Evolutionary conservation across 2,797 vertebrate species (phyloP).

Genomic region (Thamnophis elegans): DNA sequence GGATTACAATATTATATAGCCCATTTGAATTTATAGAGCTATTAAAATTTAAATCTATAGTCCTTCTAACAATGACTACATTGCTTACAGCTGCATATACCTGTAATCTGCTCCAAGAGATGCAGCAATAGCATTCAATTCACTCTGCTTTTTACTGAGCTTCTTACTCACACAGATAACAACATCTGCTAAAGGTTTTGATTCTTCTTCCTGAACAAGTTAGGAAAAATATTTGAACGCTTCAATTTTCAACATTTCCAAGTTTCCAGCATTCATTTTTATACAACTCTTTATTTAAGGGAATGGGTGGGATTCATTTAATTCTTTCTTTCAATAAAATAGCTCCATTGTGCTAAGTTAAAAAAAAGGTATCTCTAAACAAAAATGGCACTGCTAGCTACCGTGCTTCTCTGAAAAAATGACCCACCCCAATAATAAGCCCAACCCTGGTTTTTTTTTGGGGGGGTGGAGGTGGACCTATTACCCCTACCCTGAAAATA

Average conservation of each 20-base stretch:
- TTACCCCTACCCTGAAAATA: too few species aligned
- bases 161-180: conserved; percentile 95
- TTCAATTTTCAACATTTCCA: background rate
- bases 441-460: too few species aligned
- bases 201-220: conserved; percentile 67
- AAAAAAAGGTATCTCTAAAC: background rate
- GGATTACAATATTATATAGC: background rate
- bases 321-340: background rate
- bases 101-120: conserved; percentile 96
- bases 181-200: conserved; percentile 76
- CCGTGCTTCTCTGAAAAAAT: too few species aligned
- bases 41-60: background rate
- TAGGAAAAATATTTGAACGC: conserved; percentile 20
- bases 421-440: too few species aligned
- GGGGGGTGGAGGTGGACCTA: too few species aligned
- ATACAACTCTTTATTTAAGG: background rate
- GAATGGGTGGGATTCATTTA: background rate
- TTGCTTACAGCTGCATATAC: conserved; percentile 64
- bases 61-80: background rate
- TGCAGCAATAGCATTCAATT: conserved; percentile 87
- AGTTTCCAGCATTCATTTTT: background rate
- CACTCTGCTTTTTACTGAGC: conserved; percentile 87
- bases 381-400: background rate
- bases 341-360: background rate
- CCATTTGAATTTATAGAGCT: background rate